Conservation (phyloP, 2,113 vertebrate genomes). For the Setophaga coronata region DNA sequence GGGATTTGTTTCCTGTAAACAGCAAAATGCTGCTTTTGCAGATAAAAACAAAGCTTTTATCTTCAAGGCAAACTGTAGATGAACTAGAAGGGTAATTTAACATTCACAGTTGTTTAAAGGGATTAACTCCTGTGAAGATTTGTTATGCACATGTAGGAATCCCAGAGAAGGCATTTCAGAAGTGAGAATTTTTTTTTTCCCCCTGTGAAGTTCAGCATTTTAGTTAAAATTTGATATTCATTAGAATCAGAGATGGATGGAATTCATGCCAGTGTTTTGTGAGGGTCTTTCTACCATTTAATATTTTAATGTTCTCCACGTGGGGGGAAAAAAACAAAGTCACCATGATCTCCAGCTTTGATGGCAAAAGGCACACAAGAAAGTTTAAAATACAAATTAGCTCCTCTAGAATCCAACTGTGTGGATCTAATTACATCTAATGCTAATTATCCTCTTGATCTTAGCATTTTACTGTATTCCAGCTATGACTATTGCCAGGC, state of each 20-base stretch:
- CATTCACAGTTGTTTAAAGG: neutral
- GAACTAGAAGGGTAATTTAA: neutral
- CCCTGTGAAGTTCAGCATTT: neutral
- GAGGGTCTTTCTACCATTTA: neutral
- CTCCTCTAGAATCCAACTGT: neutral
- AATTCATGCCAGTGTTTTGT: rapidly evolving
- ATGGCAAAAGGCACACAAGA: neutral
- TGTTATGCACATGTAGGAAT: neutral
- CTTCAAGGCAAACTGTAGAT: neutral
- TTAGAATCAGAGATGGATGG: neutral
- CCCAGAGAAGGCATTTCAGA: neutral
- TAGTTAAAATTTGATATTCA: neutral
- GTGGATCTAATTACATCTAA: neutral
- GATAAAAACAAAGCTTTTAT: neutral
- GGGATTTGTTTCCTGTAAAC: neutral
- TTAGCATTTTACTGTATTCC: neutral
- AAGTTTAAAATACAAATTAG: neutral
- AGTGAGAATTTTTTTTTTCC: neutral
- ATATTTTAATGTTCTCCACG: neutral
- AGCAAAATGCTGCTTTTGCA: neutral
- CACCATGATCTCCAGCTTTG: neutral
- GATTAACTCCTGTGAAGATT: neutral
- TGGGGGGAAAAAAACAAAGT: neutral
- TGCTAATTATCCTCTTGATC: neutral
- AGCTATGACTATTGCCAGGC: neutral